Base-by-base conservation (phyloP, 2,113 vertebrate species). In the Leucoraja erinaceus region DNA sequence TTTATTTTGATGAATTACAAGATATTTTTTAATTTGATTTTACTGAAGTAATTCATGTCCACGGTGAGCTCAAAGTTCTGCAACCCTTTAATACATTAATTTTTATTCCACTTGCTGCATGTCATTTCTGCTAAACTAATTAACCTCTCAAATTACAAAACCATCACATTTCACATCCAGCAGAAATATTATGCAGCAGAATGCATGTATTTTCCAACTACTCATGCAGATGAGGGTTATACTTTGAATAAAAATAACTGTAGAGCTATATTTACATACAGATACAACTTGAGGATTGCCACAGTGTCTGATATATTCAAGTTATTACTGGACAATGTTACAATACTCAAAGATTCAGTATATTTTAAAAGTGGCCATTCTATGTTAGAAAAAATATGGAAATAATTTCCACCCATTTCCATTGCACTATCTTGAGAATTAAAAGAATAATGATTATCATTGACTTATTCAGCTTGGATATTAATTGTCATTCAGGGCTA, bases 1-100 rank as follows among this genome's bases (percentile, higher is more conserved):
- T 86, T 86, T 59, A 86, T 59, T 31, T 18, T 88, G 83, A 66
- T 88, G 59, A 88, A 61, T 88, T 88, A 63, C 16, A n/a, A n/a
- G 31, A 28, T 31, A 63, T 31, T 63, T 61, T 66, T 88, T 28
- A 31, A 7, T 63, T 63, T 28, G 16, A 88, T 66, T 31, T 88
- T 66, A 88, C 81, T 12, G 59, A 88, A 88, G 14, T 63, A 88
- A 88, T 63, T 88, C 12, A 14, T 88, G 28, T n/a, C 63, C 59
- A 66, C 59, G 63, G 25, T 61, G 6, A 31, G 28, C 14, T 88
- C 63, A 16, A 88, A 88, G 18, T 88, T 88, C 28, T 63, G 28
- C 59, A 88, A 63, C n/a, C 54, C 59, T 54, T 47, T 79, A 61
- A 84, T 83, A 20, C 47, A 56, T 54, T 56, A 16, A 54, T 84